Conservation (phyloP, 2,888 invertebrate species). For the Sclerodermus sp. region DNA sequence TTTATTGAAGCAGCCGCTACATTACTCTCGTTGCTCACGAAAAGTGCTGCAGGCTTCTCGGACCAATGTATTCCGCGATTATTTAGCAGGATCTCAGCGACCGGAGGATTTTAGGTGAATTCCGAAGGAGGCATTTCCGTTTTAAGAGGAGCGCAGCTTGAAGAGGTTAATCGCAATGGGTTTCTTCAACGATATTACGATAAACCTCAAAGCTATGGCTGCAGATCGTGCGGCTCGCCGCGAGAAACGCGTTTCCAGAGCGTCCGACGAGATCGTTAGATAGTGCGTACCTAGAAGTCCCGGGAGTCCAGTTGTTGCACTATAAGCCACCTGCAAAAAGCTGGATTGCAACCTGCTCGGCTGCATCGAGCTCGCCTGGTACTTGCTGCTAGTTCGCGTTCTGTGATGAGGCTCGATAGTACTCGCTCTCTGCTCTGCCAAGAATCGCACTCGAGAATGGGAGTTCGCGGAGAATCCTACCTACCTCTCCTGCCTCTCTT, state of each 20-base stretch:
- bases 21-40: too few species aligned
- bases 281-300: constrained; percentile 30
- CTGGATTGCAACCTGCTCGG: constrained; percentile 39
- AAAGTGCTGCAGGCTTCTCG: too few species aligned
- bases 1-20: too few species aligned
- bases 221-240: neutral
- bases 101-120: constrained; percentile 16
- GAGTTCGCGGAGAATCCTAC: neutral
- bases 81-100: too few species aligned
- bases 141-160: too few species aligned
- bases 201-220: too few species aligned
- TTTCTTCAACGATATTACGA: too few species aligned
- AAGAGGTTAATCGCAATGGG: too few species aligned
- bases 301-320: constrained; percentile 29
- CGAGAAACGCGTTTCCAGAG: constrained; percentile 22
- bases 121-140: too few species aligned
- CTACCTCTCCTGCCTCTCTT: neutral
- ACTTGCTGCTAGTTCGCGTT: constrained; percentile 1
- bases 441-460: constrained; percentile 11
- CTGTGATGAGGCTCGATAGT: constrained; percentile 33
- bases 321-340: constrained; percentile 40
- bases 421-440: constrained; percentile 7
- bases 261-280: constrained; percentile 33
- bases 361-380: neutral
- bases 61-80: too few species aligned